Evolutionary conservation across 23 tunicate species (phyloP), one percentile per base, ranked within the genome.

Genomic region (Styela plicata): DNA sequence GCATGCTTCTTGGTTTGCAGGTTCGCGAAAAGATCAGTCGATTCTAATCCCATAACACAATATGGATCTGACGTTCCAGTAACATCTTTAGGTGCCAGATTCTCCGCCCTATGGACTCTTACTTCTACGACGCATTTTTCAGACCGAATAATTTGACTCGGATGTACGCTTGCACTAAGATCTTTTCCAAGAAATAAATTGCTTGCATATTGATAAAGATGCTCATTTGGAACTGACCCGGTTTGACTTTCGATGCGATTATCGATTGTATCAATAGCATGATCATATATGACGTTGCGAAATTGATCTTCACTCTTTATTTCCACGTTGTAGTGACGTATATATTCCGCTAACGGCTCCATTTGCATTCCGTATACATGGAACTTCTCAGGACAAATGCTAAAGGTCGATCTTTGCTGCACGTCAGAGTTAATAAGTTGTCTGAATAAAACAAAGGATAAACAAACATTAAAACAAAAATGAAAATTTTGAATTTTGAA

Each of bases 51-150:
- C 44, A 88, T 64, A 73, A 93, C 22, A 61, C 98, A 93, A 86
- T 93, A 93, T 27, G 98, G 98, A 65, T 93, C 98, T 0, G 98
- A 93, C 1, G 92, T 67, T 2, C 98, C 98, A 74, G 91, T 79
- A 10, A 85, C 87, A 36, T 93, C 98, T 80, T 93, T 93, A n/a
- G 83, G 80, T 0, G 98, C 98, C 16, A 93, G 79, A 62, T 88
- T 79, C 69, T 93, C 93, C 1, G 98, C 98, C 77, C 82, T 82
- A 25, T 68, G 69, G 20, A 93, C 87, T 32, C 36, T 57, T 2
- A 88, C 82, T 69, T 82, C 82, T 22, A 93, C n/a, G 26, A 77
- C 74, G 79, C 93, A 93, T 19, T 69, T 65, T 26, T 93, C 73
- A 16, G 98, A 82, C 57, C 36, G 70, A 24, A 25, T 25, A 13